Conservation (phyloP, 2,797 vertebrate genomes). For the Malacoctenus gilli region DNA sequence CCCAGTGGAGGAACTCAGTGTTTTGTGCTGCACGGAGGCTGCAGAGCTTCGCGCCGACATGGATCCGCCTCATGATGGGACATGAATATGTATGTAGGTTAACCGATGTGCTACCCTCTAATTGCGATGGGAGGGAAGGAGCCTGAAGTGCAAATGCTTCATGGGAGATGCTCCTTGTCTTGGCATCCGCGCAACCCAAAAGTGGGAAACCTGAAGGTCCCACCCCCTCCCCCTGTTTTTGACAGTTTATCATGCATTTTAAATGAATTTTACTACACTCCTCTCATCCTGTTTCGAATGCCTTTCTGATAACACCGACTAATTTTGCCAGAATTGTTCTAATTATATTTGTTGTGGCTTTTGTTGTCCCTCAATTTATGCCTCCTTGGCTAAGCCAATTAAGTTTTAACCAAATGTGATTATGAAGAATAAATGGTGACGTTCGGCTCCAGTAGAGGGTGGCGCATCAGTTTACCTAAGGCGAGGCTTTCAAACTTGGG, state of each 20-base stretch:
- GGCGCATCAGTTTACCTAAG: conserved; percentile 76
- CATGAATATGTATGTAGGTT: conserved; percentile 78
- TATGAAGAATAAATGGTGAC: conserved; percentile 79
- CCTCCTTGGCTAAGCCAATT: conserved; percentile 76
- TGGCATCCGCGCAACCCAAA: conserved; percentile 18
- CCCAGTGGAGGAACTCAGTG: conserved; percentile 17
- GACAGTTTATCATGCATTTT: neutral
- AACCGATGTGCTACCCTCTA: conserved; percentile 69
- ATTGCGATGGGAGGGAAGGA: conserved; percentile 64
- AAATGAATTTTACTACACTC: neutral
- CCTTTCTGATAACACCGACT: conserved; percentile 15
- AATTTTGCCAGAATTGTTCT: conserved; percentile 45
- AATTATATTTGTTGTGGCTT: conserved; percentile 66
- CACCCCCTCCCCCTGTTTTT: no score
- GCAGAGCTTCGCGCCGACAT: conserved; percentile 52
- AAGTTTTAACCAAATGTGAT: conserved; percentile 82
- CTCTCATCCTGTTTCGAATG: conserved; percentile 12
- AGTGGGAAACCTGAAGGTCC: neutral
- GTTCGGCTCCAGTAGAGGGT: conserved; percentile 81
- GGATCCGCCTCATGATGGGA: conserved; percentile 50
- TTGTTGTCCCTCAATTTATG: conserved; percentile 70
- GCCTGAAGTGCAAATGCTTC: conserved; percentile 61
- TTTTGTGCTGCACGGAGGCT: conserved; percentile 27
- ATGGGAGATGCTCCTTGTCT: conserved; percentile 38
- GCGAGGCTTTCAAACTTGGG: conserved; percentile 69